A percentile compares a stretch with the other conserved stretches of the same genome.
phyloP scores from a whole-genome alignment of 2,113 vertebrate species.

The Megaceryle maxima region DNA sequence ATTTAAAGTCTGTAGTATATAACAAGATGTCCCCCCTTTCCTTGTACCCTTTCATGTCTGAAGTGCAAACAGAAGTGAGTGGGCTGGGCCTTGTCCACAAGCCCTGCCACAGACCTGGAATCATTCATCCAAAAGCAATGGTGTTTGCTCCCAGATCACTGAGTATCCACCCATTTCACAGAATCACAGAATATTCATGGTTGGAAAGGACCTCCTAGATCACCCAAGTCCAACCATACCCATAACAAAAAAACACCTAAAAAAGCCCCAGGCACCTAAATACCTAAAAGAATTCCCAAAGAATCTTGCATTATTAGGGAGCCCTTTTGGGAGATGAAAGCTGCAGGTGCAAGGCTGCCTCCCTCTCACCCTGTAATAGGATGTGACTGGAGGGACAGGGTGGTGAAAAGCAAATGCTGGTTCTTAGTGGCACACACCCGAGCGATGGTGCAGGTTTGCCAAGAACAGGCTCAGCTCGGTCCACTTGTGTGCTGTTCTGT shows the following conservation, averaged over 20 bases:
- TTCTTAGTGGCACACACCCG: not conserved
- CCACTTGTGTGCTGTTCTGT: fast-evolving
- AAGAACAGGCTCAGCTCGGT: fast-evolving
- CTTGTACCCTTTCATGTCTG: not conserved
- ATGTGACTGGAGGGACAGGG: not conserved
- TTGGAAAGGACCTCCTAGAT: too few species aligned
- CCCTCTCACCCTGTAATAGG: not conserved
- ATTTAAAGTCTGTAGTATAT: not conserved
- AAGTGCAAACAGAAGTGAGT: not conserved
- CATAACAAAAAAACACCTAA: too few species aligned
- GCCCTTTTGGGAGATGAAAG: not conserved
- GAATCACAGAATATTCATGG: too few species aligned
- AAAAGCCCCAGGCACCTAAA: too few species aligned
- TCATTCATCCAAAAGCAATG: not conserved
- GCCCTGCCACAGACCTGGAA: not conserved
- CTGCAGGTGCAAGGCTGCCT: not conserved
- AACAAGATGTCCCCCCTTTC: not conserved
- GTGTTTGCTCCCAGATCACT: not conserved
- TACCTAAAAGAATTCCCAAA: not conserved
- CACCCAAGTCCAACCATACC: too few species aligned
- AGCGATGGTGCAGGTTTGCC: not conserved
- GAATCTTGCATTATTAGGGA: not conserved
- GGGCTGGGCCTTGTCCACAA: not conserved
- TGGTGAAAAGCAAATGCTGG: not conserved
- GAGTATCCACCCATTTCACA: not conserved